Evolutionary conservation across 2,888 invertebrate species (phyloP), one percentile per base, ranked within the genome.

Genomic region (Andricus curvator): DNA sequence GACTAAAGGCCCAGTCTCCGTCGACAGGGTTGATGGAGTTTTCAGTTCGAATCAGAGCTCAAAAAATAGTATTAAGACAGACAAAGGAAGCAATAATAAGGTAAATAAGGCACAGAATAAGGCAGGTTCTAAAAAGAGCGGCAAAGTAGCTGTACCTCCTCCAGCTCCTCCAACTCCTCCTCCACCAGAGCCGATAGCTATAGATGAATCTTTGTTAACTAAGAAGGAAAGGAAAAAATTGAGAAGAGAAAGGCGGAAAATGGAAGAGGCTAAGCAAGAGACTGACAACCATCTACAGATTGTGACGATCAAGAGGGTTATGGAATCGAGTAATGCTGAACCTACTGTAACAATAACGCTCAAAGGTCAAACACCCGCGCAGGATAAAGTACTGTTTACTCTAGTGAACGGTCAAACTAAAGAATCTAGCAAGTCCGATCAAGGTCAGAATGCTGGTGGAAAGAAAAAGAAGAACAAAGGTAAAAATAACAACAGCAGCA

Each of bases 301-400:
- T 51, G 96, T 96, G 2, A 96, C 96, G 9, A 96, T 97, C 81
- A 95, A 96, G 82, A 93, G 96, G 76, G 95, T 96, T 2, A 95
- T 95, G 92, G 94, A 96, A 85, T 95, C 95, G 11, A 94, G 95
- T 87, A 94, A 93, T 84, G 94, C 94, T 0, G 95, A 96, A 85
- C 96, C 96, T 15, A 96, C 95, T 37, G 96, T 96, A 1, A 96
- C 96, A 0, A 96, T 97, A 76, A 96, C 96, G 0, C 93, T 96
- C 48, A 96, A 96, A 88, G 96, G 96, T 8, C 95, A 95, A 80
- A 95, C 96, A 1, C 96, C 96, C 1, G 96, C 96, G 82, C 95
- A 96, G 89, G 96, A 96, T 86, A 95, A 96, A 90, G 94, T 96
- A 51, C 93, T 96, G 3, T 96, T 96, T 88, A 96, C 96, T 1